Conservation (phyloP, 2,888 invertebrate species). For the Chrysolina haemoptera region DNA sequence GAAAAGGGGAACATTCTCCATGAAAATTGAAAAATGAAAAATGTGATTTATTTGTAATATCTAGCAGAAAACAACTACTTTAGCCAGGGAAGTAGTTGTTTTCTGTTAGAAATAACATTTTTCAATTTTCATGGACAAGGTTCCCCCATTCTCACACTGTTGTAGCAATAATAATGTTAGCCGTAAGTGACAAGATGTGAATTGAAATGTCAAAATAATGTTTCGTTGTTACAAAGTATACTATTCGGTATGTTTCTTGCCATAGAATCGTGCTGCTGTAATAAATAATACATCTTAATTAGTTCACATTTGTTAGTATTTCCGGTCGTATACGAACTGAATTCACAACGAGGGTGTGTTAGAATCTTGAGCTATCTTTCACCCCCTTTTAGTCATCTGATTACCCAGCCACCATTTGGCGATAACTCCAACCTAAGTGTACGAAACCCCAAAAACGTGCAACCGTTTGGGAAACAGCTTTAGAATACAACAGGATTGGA, state of each 20-base stretch:
- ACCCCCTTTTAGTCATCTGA: slow-evolving; percentile 39
- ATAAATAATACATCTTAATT: slow-evolving; percentile 41
- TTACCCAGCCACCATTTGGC: slow-evolving; percentile 31
- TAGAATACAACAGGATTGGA: not conserved
- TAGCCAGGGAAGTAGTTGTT: too few relatives aligned
- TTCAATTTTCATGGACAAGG: too few relatives aligned
- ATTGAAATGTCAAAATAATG: too few relatives aligned
- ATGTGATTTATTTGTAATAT: too few relatives aligned
- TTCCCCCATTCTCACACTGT: too few relatives aligned
- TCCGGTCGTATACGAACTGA: slow-evolving; percentile 14
- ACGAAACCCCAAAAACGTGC: slow-evolving; percentile 25
- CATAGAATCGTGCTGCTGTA: not conserved
- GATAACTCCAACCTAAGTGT: slow-evolving; percentile 25
- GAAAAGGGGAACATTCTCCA: too few relatives aligned
- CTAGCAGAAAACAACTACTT: too few relatives aligned
- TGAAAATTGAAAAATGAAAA: too few relatives aligned
- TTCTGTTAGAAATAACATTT: too few relatives aligned
- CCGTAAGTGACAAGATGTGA: too few relatives aligned
- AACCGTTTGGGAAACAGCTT: slow-evolving; percentile 16
- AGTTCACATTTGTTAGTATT: slow-evolving; percentile 35
- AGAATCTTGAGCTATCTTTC: not conserved
- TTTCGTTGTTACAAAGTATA: not conserved
- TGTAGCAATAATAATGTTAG: too few relatives aligned
- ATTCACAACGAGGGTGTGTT: slow-evolving; percentile 8
- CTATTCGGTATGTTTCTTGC: slow-evolving; percentile 7